These are phyloP conservation scores for Rhinopomastus cyanomelas DNA, from an alignment of 2,113 vertebrate species.

Conservation along the genomic window DNA sequence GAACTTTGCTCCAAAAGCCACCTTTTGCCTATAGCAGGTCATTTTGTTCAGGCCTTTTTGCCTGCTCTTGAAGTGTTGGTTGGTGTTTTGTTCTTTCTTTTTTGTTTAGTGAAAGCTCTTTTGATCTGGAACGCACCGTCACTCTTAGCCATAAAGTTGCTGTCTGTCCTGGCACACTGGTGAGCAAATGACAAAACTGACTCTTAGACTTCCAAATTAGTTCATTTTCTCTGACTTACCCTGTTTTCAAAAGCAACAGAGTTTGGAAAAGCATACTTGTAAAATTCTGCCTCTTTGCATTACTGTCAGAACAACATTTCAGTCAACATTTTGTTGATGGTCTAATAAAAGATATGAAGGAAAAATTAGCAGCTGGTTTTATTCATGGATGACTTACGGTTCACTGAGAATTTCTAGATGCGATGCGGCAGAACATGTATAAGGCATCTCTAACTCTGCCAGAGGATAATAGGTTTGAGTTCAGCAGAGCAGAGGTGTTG, in stretches of 20 bases:
- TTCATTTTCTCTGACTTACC: not conserved
- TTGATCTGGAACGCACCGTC: not conserved
- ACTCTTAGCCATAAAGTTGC: not conserved
- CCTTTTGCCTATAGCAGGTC: not conserved
- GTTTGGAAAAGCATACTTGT: not conserved
- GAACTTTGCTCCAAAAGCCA: not conserved
- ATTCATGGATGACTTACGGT: not conserved
- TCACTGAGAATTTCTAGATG: not conserved
- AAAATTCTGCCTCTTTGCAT: not conserved
- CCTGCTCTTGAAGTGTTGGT: not conserved
- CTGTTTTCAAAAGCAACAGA: not conserved
- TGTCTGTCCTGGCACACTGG: not conserved
- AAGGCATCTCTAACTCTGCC: not conserved
- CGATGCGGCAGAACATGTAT: not conserved
- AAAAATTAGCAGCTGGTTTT: not conserved
- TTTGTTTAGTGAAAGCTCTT: not conserved
- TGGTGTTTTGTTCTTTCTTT: not conserved
- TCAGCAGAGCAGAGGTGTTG: not conserved
- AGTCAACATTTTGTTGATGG: not conserved
- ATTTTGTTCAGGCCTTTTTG: not conserved
- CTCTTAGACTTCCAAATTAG: not conserved
- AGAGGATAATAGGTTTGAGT: not conserved
- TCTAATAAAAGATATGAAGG: constrained; percentile 29
- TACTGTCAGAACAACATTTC: not conserved
- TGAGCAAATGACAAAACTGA: not conserved